Evolutionary conservation across 2,797 vertebrate species (phyloP).

Genomic region (Petrocephalus schoutedeni): DNA sequence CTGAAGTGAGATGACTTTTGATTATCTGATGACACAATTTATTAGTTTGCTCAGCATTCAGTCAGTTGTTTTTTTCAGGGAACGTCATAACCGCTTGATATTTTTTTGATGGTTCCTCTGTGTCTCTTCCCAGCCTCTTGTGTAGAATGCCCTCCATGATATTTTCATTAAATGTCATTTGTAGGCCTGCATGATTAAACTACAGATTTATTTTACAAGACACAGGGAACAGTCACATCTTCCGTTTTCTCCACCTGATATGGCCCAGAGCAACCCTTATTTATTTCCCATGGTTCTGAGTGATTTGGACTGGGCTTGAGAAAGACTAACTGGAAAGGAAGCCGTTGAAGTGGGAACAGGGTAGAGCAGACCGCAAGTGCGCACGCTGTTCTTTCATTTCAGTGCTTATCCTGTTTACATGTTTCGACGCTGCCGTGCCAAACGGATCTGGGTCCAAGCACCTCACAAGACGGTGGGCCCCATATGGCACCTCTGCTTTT

Average conservation of each 20-base stretch:
- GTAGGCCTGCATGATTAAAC: background rate
- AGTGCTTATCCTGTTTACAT: slow-evolving; percentile 66
- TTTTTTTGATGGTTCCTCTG: background rate
- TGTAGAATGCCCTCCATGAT: too few species aligned
- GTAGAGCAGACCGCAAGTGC: background rate
- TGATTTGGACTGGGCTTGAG: background rate
- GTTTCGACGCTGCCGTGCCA: background rate
- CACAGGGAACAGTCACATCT: background rate
- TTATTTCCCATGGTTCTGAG: background rate
- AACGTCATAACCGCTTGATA: background rate
- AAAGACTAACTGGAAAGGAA: background rate
- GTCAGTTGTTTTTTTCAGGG: background rate
- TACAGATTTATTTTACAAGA: background rate
- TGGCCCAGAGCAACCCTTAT: background rate
- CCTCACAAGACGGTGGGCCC: slow-evolving; percentile 1
- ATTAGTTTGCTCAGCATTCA: background rate
- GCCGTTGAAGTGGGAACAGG: background rate
- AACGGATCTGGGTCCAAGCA: background rate
- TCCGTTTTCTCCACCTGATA: background rate
- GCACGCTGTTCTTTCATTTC: slow-evolving; percentile 49
- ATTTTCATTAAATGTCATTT: background rate
- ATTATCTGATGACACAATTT: background rate
- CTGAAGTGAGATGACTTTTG: background rate
- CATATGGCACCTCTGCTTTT: slow-evolving; percentile 15
- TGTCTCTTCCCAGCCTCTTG: background rate